A percentile compares a stretch with the other conserved stretches of the same genome.
Evolutionary conservation across 1,140 invertebrate species (phyloP).

Genomic region (Drosophila persimilis): DNA sequence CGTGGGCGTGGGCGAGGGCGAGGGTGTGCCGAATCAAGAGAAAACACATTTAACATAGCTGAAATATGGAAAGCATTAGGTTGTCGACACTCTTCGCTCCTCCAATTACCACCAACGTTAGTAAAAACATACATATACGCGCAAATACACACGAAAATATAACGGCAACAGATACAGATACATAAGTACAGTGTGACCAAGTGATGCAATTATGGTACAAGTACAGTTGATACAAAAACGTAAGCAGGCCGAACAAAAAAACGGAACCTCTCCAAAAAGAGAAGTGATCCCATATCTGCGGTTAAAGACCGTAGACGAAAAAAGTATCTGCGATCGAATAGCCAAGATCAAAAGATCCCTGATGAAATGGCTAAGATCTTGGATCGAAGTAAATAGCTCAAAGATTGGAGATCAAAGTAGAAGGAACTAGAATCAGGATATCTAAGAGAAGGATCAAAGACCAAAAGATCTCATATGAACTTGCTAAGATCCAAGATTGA

Average conservation of each 20-base stretch:
- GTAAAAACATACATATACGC: conserved; percentile 6
- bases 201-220: background rate
- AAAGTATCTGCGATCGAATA: too few species aligned
- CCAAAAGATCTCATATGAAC: too few species aligned
- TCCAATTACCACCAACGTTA: conserved; percentile 17
- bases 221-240: conserved; percentile 20
- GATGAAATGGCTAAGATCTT: too few species aligned
- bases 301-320: too few species aligned
- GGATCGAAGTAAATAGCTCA: too few species aligned
- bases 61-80: conserved; percentile 74
- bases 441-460: too few species aligned
- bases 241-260: conserved; percentile 20
- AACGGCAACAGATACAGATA: conserved; percentile 13
- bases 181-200: conserved; percentile 8
- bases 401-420: too few species aligned
- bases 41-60: conserved; percentile 53
- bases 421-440: too few species aligned
- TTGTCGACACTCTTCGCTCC: conserved; percentile 38
- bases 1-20: background rate
- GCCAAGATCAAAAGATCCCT: too few species aligned
- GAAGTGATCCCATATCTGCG: too few species aligned
- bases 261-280: background rate
- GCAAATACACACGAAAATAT: conserved; percentile 1
- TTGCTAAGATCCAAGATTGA: too few species aligned
- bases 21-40: conserved; percentile 2